A percentile compares a stretch with the other conserved stretches of the same genome.
phyloP scores from a whole-genome alignment of 2,888 invertebrate genomes.

The Archips xylosteana region DNA sequence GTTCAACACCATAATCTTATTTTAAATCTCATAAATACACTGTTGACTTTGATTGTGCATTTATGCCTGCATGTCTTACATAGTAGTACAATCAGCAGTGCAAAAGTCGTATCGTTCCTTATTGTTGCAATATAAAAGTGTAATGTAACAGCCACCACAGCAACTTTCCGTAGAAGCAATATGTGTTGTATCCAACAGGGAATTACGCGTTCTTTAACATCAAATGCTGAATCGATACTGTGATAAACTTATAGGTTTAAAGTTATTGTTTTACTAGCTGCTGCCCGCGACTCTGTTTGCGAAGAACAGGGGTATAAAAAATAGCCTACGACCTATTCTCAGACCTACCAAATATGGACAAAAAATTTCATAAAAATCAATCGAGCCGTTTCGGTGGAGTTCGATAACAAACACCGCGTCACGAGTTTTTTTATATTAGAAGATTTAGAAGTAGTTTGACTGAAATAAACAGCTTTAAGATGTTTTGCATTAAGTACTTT shows the following conservation, averaged over 20 bases:
- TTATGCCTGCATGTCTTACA: not conserved
- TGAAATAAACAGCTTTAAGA: too few relatives aligned
- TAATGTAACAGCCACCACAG: slow-evolving; percentile 22
- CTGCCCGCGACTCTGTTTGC: too few relatives aligned
- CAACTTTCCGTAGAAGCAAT: slow-evolving; percentile 21
- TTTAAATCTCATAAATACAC: not conserved
- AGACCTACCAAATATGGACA: too few relatives aligned
- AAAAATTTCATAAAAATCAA: too few relatives aligned
- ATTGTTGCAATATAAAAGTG: slow-evolving; percentile 29
- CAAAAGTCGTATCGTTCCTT: slow-evolving; percentile 8
- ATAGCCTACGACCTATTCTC: too few relatives aligned
- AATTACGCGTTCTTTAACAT: slow-evolving; percentile 8
- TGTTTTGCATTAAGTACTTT: too few relatives aligned
- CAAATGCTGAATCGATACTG: not conserved
- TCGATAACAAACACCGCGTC: too few relatives aligned
- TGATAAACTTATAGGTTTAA: not conserved
- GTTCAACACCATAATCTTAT: not conserved
- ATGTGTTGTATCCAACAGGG: slow-evolving; percentile 21
- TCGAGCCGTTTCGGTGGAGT: too few relatives aligned
- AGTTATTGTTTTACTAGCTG: not conserved
- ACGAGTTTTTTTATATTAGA: too few relatives aligned
- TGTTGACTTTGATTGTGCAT: not conserved
- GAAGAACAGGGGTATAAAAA: too few relatives aligned
- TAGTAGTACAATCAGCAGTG: not conserved
- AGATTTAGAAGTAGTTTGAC: not conserved